Percentiles rank a stretch among this genome's conserved stretches.
Evolutionary conservation across 2,888 invertebrate species (phyloP).

Genomic region (Seladonia tumulorum): DNA sequence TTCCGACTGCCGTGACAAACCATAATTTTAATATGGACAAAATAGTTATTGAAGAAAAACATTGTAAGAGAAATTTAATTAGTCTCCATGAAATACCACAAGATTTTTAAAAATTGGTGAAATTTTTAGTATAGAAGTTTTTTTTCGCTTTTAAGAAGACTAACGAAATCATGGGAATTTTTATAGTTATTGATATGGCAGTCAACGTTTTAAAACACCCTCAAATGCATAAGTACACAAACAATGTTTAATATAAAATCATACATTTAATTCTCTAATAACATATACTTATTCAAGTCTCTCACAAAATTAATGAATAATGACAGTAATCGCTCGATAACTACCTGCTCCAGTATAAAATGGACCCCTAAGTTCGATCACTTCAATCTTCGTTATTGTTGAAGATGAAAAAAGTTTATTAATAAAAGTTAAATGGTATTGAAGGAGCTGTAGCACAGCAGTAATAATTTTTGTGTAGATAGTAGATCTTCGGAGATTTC

Average conservation of each 20-base stretch:
- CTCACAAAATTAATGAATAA: slow-evolving; percentile 1
- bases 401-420: neutral
- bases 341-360: slow-evolving; percentile 3
- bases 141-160: neutral
- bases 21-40: neutral
- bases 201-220: neutral
- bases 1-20: neutral
- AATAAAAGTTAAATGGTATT: neutral
- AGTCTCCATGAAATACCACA: neutral
- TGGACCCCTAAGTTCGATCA: neutral
- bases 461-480: too few species aligned
- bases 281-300: neutral
- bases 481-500: too few species aligned
- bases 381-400: neutral
- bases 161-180: neutral
- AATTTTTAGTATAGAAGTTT: neutral
- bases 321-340: neutral
- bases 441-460: too few species aligned
- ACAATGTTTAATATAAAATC: slow-evolving; percentile 7
- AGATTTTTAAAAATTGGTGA: neutral
- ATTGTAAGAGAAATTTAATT: neutral
- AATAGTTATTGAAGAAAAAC: neutral
- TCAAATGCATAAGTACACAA: slow-evolving; percentile 14
- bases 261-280: neutral
- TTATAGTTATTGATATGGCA: neutral